Conservation (phyloP, 2,888 invertebrate genomes). For the Rugalucina vietnamica region DNA sequence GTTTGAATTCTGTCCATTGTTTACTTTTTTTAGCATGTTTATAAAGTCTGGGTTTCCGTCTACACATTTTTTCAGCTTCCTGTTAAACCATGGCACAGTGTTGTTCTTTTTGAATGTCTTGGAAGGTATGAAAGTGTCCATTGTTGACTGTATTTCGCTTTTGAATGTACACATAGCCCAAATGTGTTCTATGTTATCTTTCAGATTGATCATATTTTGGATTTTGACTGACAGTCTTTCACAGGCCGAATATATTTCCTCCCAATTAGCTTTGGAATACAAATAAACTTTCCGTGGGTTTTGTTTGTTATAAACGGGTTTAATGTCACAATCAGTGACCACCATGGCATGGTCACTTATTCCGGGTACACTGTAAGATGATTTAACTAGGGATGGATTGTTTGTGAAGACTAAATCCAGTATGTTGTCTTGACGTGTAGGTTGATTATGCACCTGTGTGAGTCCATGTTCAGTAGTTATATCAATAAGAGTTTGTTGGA, state of each 20-base stretch:
- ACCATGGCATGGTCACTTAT: conserved; percentile 32
- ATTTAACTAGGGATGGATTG: conserved; percentile 23
- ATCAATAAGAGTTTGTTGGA: not conserved
- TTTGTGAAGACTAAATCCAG: conserved; percentile 25
- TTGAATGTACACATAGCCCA: not conserved
- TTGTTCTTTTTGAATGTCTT: no score
- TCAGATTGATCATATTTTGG: not conserved
- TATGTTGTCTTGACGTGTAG: not conserved
- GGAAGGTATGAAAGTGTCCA: no score
- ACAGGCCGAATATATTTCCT: not conserved
- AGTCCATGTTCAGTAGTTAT: conserved; percentile 1
- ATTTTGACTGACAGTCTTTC: not conserved
- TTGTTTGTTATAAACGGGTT: not conserved
- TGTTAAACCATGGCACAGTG: no score
- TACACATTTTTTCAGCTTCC: no score
- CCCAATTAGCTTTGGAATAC: conserved; percentile 15
- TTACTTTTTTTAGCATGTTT: no score
- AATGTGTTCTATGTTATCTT: not conserved
- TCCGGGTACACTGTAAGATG: conserved; percentile 14
- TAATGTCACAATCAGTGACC: conserved; percentile 23
- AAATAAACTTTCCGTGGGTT: not conserved
- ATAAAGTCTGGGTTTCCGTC: no score
- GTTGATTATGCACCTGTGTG: conserved; percentile 17
- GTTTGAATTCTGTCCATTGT: no score
- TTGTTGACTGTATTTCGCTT: not conserved